Evolutionary conservation across 2,888 invertebrate species (phyloP).

Genomic region (Embidobia sp.): DNA sequence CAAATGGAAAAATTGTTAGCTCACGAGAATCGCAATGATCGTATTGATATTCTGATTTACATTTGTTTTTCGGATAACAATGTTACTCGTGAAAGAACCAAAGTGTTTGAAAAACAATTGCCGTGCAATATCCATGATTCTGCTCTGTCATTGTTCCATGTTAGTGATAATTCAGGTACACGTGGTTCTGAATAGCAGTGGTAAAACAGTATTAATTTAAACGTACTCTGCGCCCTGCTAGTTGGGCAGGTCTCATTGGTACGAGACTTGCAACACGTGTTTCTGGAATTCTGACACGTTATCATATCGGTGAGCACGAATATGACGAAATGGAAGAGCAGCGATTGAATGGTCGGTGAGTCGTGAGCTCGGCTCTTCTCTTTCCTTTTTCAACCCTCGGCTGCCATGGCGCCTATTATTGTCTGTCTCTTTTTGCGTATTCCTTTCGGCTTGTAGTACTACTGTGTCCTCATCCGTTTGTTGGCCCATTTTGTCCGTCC

Average conservation of each 20-base stretch:
- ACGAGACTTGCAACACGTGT: conserved; percentile 50
- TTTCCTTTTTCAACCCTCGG: too few relatives aligned
- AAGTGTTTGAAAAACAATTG: conserved; percentile 8
- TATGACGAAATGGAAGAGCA: conserved; percentile 41
- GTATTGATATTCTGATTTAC: too few relatives aligned
- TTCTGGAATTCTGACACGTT: conserved; percentile 45
- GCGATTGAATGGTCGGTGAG: conserved; percentile 38
- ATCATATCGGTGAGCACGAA: conserved; percentile 33
- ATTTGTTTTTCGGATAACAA: too few relatives aligned
- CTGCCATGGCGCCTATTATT: background rate
- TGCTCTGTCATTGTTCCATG: background rate
- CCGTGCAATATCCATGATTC: background rate
- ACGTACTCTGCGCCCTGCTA: conserved; percentile 29
- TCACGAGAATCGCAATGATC: too few relatives aligned
- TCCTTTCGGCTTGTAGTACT: conserved; percentile 18
- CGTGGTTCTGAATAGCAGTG: conserved; percentile 16
- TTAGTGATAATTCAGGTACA: conserved; percentile 13
- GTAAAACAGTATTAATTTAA: too few relatives aligned
- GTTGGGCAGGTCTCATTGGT: conserved; percentile 5
- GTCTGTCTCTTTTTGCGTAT: conserved; percentile 15
- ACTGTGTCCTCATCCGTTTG: conserved; percentile 29
- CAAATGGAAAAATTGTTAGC: too few relatives aligned
- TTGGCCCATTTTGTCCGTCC: conserved; percentile 37
- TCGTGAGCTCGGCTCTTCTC: conserved; percentile 19
- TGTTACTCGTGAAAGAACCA: too few relatives aligned